Conservation (phyloP, 1,140 invertebrate species). For the Leguminivora glycinivorella region DNA sequence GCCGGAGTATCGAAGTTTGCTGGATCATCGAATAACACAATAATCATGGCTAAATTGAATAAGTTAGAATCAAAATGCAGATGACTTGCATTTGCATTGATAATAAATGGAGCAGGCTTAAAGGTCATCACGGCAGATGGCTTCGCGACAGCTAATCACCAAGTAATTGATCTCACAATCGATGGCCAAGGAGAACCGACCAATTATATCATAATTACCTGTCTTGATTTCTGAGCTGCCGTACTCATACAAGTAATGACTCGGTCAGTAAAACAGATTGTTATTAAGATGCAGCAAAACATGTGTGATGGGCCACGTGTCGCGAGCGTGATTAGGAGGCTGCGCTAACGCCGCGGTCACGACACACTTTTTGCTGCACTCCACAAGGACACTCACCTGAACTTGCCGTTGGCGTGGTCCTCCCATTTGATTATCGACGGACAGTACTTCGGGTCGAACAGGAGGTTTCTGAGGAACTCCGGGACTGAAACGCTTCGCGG, state of each 20-base stretch:
- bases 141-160: slow-evolving; percentile 5
- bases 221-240: background rate
- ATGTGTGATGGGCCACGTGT: slow-evolving; percentile 51
- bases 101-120: background rate
- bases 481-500: slow-evolving; percentile 83
- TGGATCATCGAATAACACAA: too few relatives aligned
- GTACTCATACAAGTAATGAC: slow-evolving; percentile 4
- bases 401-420: slow-evolving; percentile 90
- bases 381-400: slow-evolving; percentile 75
- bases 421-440: slow-evolving; percentile 93
- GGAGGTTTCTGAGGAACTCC: slow-evolving; percentile 90
- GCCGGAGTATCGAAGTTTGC: too few relatives aligned
- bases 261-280: slow-evolving; percentile 10
- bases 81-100: slow-evolving; percentile 7
- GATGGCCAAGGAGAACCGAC: slow-evolving; percentile 17
- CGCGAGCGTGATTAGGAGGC: slow-evolving; percentile 49
- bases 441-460: slow-evolving; percentile 87
- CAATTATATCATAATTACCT: slow-evolving; percentile 11
- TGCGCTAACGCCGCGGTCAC: slow-evolving; percentile 46
- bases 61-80: background rate
- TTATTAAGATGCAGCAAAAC: slow-evolving; percentile 44
- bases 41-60: background rate
- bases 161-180: slow-evolving; percentile 21
- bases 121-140: slow-evolving; percentile 14
- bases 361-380: slow-evolving; percentile 41